Percentiles rank a stretch among this genome's conserved stretches.
Conservation (phyloP, 2,888 invertebrate genomes). For the Encarsia formosa region DNA sequence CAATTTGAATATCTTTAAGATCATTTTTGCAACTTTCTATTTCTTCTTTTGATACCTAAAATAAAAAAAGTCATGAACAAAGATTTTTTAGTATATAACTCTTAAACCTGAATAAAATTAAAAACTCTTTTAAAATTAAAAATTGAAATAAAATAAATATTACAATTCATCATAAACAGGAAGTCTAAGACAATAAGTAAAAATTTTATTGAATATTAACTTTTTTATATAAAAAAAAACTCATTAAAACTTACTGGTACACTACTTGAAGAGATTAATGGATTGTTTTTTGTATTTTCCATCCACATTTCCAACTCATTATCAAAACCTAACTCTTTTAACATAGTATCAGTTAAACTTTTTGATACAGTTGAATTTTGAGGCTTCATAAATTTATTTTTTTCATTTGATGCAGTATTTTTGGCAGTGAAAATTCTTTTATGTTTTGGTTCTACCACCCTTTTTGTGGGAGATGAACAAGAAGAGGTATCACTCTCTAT, state of each 20-base stretch:
- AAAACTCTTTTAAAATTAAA: too few relatives aligned
- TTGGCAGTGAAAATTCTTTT: constrained; percentile 1
- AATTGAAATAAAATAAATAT: too few relatives aligned
- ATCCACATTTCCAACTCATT: constrained; percentile 36
- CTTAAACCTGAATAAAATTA: too few relatives aligned
- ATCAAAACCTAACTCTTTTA: not conserved
- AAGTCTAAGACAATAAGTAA: too few relatives aligned
- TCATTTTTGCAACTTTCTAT: constrained; percentile 34
- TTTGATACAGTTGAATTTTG: too few relatives aligned
- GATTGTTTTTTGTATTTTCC: constrained; percentile 32
- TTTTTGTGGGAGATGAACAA: constrained; percentile 5
- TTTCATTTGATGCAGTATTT: constrained; percentile 26
- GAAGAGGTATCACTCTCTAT: constrained; percentile 12
- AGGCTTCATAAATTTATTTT: constrained; percentile 25
- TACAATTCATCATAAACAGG: too few relatives aligned
- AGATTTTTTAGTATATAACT: constrained; percentile 5
- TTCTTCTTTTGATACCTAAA: constrained; percentile 35
- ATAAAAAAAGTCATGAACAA: constrained; percentile 1
- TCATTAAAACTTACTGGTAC: constrained; percentile 31
- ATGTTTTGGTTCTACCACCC: not conserved
- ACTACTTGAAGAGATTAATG: constrained; percentile 36
- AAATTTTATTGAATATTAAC: too few relatives aligned
- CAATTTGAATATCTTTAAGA: constrained; percentile 57
- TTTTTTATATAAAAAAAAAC: too few relatives aligned
- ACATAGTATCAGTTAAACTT: too few relatives aligned